These are phyloP conservation scores for Hipparchia semele DNA, from an alignment of 2,888 invertebrate species.

Conservation along the genomic window DNA sequence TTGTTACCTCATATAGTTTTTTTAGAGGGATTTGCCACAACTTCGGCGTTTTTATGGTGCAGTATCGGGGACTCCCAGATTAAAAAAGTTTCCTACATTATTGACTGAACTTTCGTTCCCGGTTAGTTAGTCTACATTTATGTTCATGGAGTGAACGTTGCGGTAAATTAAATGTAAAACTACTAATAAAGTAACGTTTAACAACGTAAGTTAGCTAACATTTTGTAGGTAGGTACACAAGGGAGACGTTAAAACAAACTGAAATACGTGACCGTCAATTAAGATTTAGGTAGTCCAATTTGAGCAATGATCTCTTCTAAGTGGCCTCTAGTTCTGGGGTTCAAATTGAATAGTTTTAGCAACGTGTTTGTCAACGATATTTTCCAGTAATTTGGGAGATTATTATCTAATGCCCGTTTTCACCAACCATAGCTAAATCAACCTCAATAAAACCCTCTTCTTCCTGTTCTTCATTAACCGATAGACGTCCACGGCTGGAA, in stretches of 20 bases:
- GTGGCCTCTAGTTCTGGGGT: neutral
- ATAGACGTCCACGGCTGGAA: too few species aligned
- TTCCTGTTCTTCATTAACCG: too few species aligned
- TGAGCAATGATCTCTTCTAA: conserved; percentile 1
- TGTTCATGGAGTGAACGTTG: conserved; percentile 22
- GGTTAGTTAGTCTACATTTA: conserved; percentile 10
- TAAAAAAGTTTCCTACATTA: conserved; percentile 37
- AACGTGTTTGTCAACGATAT: too few species aligned
- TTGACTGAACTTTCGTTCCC: conserved; percentile 23
- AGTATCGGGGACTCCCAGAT: conserved; percentile 32
- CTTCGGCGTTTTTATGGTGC: conserved; percentile 31
- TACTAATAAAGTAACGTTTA: too few species aligned
- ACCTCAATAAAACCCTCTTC: too few species aligned
- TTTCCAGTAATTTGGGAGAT: too few species aligned
- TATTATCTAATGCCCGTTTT: too few species aligned
- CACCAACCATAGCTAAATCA: too few species aligned
- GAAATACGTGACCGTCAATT: conserved; percentile 4
- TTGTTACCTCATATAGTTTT: conserved; percentile 26
- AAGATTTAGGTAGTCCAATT: neutral
- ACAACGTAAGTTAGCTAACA: neutral
- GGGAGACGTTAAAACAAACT: neutral
- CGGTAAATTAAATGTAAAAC: conserved; percentile 12
- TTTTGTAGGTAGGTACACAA: neutral
- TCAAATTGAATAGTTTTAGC: neutral
- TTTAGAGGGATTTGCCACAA: conserved; percentile 22